phyloP scores from a whole-genome alignment of 64 coral and sea anemone genomes.

The Stichodactyla helianthus region DNA sequence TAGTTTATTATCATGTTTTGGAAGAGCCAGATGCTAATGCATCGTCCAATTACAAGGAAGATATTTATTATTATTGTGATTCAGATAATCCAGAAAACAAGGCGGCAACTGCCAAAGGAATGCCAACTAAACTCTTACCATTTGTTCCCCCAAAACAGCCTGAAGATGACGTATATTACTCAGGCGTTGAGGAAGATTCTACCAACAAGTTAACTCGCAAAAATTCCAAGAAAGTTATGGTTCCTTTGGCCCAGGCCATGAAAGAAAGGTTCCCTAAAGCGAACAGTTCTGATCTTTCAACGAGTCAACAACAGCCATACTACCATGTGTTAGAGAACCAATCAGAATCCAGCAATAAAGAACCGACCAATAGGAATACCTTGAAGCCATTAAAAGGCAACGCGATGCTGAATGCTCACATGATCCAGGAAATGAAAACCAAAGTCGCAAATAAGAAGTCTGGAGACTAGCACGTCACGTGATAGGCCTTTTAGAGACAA shows the following conservation, averaged over 20 bases:
- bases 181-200: background rate
- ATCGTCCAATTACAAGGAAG: background rate
- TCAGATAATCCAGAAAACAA: background rate
- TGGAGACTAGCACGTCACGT: background rate
- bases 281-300: background rate
- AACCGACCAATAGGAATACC: background rate
- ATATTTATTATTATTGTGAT: background rate
- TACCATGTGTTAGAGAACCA: background rate
- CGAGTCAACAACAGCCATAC: background rate
- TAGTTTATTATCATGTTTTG: conserved; percentile 6
- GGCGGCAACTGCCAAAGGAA: background rate
- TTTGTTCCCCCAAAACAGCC: background rate
- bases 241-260: background rate
- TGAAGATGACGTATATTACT: background rate
- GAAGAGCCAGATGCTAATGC: background rate
- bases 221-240: background rate
- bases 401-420: background rate
- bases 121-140: background rate
- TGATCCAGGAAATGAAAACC: conserved; percentile 5
- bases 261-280: background rate
- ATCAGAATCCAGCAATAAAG: background rate
- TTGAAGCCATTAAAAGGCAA: background rate
- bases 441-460: background rate
- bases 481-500: background rate
- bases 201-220: background rate